Percentiles rank a stretch among this genome's conserved stretches.
Evolutionary conservation across 2,113 vertebrate genomes (phyloP).

Genomic region (Phyllopteryx taeniolatus): DNA sequence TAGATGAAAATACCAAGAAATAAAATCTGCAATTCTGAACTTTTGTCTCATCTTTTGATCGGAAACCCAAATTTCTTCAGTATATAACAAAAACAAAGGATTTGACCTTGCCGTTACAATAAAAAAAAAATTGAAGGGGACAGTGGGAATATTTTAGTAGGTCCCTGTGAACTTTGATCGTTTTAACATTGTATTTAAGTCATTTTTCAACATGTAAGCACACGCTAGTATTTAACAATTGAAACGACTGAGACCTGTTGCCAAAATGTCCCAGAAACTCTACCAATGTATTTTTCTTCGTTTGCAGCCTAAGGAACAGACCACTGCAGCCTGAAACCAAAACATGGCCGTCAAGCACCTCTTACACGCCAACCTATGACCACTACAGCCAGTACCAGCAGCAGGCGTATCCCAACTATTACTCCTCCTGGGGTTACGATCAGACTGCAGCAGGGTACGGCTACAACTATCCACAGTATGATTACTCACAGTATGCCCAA

Average conservation of each 20-base stretch:
- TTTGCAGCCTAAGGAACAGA: slow-evolving; percentile 56
- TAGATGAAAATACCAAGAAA: no score
- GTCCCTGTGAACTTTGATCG: no score
- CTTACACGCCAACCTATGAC: slow-evolving; percentile 75
- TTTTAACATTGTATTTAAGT: no score
- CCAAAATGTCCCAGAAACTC: background rate
- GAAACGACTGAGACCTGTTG: background rate
- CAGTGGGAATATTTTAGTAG: no score
- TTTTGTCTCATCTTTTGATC: no score
- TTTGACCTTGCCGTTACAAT: no score
- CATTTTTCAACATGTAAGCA: no score
- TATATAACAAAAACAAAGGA: no score
- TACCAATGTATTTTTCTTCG: background rate
- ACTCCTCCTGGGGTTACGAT: slow-evolving; percentile 87
- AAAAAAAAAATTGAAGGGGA: no score
- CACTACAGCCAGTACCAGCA: slow-evolving; percentile 83
- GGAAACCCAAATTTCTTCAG: no score
- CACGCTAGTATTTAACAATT: background rate
- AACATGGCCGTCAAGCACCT: slow-evolving; percentile 78
- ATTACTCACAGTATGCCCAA: slow-evolving; percentile 80
- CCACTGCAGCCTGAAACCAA: slow-evolving; percentile 31
- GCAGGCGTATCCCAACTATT: slow-evolving; percentile 84
- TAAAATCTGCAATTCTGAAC: no score
- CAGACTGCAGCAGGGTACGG: slow-evolving; percentile 82
- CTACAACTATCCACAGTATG: slow-evolving; percentile 86